phyloP scores from a whole-genome alignment of 1,140 invertebrate genomes.

The Lordiphosa mommai region DNA sequence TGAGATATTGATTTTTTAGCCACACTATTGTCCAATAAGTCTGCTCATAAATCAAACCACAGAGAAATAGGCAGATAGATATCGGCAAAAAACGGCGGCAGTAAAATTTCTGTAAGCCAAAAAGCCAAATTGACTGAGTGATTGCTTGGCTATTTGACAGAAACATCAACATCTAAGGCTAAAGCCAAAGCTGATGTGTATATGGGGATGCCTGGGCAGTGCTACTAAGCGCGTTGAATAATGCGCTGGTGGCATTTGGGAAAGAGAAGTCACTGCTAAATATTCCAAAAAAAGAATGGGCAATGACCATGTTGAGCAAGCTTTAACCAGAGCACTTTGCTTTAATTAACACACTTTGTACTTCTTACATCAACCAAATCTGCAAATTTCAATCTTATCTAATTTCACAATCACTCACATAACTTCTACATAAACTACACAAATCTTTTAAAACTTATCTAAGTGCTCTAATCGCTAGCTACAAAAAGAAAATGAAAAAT shows the following conservation, averaged over 20 bases:
- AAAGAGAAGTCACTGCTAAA: too few relatives aligned
- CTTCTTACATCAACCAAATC: too few relatives aligned
- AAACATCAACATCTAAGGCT: not conserved
- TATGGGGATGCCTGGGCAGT: too few relatives aligned
- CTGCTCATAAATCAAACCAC: slow-evolving; percentile 7
- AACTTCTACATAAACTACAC: slow-evolving; percentile 3
- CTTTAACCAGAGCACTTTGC: too few relatives aligned
- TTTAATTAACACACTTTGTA: too few relatives aligned
- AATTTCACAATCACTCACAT: too few relatives aligned
- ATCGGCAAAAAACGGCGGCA: not conserved
- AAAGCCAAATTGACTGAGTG: slow-evolving; percentile 11
- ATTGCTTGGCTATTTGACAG: slow-evolving; percentile 8
- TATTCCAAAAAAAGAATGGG: too few relatives aligned
- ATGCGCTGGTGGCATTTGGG: too few relatives aligned
- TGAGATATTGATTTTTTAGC: slow-evolving; percentile 7
- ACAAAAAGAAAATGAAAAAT: slow-evolving; percentile 15
- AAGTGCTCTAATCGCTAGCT: not conserved
- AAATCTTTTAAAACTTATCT: slow-evolving; percentile 6
- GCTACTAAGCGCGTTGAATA: too few relatives aligned
- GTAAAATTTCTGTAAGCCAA: slow-evolving; percentile 10
- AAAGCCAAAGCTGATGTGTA: not conserved
- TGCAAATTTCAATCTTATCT: too few relatives aligned
- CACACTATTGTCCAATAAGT: not conserved
- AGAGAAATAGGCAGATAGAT: slow-evolving; percentile 3
- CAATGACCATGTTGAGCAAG: too few relatives aligned